Evolutionary conservation across 2,113 vertebrate species (phyloP).

Genomic region (Oxygymnocypris stewartii): DNA sequence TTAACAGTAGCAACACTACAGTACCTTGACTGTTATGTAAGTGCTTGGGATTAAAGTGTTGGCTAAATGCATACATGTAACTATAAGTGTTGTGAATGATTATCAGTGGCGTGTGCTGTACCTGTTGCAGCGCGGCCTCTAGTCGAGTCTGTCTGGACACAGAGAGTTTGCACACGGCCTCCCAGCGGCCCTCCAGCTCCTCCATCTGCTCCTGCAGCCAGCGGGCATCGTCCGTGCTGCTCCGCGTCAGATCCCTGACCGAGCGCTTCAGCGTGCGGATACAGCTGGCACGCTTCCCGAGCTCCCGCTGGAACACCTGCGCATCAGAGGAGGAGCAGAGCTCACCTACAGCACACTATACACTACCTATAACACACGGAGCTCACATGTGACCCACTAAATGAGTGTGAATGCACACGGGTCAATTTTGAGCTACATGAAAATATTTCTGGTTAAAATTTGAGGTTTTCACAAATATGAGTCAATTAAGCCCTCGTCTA

Average conservation of each 20-base stretch:
- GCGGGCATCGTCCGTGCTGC: conserved; percentile 76
- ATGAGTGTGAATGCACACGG: too few species aligned
- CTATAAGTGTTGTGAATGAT: neutral
- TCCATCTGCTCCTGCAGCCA: conserved; percentile 88
- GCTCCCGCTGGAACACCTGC: conserved; percentile 86
- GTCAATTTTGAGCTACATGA: too few species aligned
- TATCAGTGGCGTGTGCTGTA: conserved; percentile 48
- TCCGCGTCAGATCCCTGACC: conserved; percentile 79
- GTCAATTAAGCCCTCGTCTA: too few species aligned
- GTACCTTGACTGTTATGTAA: neutral
- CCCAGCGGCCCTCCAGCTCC: conserved; percentile 83
- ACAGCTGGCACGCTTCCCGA: conserved; percentile 83
- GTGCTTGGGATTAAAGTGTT: neutral
- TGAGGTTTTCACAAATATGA: too few species aligned
- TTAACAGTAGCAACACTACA: neutral
- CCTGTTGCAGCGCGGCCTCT: conserved; percentile 81
- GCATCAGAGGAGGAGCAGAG: neutral
- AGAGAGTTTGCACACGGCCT: conserved; percentile 81
- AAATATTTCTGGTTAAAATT: too few species aligned
- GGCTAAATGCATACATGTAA: neutral
- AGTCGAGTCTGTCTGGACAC: conserved; percentile 81
- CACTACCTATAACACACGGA: neutral
- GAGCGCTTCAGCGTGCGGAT: conserved; percentile 82
- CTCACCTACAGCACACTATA: neutral
- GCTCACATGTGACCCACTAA: too few species aligned